Conservation (phyloP, 2,113 vertebrate genomes). For the Syngnathus floridae region DNA sequence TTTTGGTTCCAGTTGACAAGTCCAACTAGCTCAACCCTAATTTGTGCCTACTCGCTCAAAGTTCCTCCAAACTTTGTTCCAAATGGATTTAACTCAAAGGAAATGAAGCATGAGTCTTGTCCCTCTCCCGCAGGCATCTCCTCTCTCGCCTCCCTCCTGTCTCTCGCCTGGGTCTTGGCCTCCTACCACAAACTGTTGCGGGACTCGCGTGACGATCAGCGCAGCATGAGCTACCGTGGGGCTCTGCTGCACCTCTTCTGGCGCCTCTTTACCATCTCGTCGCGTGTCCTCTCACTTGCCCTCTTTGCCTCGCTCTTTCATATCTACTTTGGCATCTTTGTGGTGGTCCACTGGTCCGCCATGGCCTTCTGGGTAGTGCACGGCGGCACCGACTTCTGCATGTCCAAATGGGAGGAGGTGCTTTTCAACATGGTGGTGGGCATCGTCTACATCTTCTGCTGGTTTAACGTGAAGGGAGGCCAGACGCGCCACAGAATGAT, state of each 20-base stretch:
- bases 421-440: conserved; percentile 99
- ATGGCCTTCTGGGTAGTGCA: conserved; percentile 99
- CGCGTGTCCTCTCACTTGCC: conserved; percentile 94
- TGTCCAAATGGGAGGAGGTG: conserved; percentile 99
- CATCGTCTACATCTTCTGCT: conserved; percentile 99
- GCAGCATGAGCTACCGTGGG: conserved; percentile 98
- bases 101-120: not conserved
- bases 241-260: conserved; percentile 95
- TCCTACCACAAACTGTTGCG: conserved; percentile 99
- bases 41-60: conserved; percentile 7
- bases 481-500: conserved; percentile 94
- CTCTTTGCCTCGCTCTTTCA: conserved; percentile 99
- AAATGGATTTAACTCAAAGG: conserved; percentile 1
- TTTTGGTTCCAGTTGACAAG: conserved; percentile 1
- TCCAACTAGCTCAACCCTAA: conserved; percentile 26
- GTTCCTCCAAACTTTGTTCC: conserved; percentile 12
- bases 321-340: conserved; percentile 99
- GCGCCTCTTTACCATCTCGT: conserved; percentile 98
- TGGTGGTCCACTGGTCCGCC: conserved; percentile 98
- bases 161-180: conserved; percentile 98
- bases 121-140: conserved; percentile 79
- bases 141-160: conserved; percentile 93
- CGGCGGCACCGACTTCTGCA: conserved; percentile 98
- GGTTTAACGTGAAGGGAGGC: conserved; percentile 99
- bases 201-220: conserved; percentile 97